Percentiles rank a stretch among this genome's conserved stretches.
Conservation (phyloP, 2,888 invertebrate species). For the Adelphocoris suturalis region DNA sequence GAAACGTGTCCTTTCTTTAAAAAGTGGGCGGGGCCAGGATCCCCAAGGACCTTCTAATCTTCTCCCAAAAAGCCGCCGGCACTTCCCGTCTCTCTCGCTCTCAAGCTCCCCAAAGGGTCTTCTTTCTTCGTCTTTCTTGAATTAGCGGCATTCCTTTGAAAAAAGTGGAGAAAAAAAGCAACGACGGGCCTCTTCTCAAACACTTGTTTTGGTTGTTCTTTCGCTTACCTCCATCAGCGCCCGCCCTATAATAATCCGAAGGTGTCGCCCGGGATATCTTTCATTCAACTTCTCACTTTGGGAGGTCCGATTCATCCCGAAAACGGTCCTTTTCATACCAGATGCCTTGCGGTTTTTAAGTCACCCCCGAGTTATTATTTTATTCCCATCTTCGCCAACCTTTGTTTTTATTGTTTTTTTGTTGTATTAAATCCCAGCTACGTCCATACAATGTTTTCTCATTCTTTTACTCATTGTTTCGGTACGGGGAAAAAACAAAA, state of each 20-base stretch:
- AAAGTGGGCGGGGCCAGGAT: constrained; percentile 52
- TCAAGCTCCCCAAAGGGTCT: background rate
- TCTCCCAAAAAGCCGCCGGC: constrained; percentile 21
- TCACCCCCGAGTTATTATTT: background rate
- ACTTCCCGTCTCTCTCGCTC: constrained; percentile 15
- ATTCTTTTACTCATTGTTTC: background rate
- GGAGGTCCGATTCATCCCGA: constrained; percentile 66
- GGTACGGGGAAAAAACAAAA: background rate
- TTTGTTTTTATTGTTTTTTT: background rate
- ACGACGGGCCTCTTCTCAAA: constrained; percentile 45
- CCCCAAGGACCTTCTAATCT: constrained; percentile 47
- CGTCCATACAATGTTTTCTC: background rate
- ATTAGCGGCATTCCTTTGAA: constrained; percentile 43
- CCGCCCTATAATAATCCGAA: constrained; percentile 67
- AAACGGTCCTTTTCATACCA: constrained; percentile 33
- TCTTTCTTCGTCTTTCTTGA: background rate
- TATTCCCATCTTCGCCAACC: background rate
- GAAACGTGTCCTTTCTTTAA: constrained; percentile 57
- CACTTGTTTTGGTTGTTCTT: constrained; percentile 59
- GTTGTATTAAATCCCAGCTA: constrained; percentile 10
- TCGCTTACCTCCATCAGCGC: constrained; percentile 16
- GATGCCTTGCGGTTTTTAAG: constrained; percentile 45
- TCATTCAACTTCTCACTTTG: constrained; percentile 70
- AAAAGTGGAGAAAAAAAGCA: background rate
- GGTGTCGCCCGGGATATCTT: constrained; percentile 66